phyloP scores from a whole-genome alignment of 2,797 vertebrate genomes.

The Eupleurogrammus muticus region DNA sequence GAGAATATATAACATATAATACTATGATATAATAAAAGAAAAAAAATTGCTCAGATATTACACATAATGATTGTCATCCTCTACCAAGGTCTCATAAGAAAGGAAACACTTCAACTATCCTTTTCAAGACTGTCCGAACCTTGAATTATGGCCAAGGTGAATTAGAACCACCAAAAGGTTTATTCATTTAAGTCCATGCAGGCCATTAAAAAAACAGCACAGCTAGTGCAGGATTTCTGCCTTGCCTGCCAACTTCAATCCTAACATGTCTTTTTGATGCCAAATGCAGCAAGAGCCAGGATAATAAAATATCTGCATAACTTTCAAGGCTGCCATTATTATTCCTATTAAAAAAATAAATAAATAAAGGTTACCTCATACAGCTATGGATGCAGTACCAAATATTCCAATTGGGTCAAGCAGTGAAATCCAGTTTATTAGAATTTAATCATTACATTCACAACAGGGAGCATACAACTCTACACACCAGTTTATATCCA shows the following conservation, averaged over 20 bases:
- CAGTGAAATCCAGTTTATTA: neutral
- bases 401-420: neutral
- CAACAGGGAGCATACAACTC: neutral
- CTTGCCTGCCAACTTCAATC: too few relatives aligned
- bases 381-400: neutral
- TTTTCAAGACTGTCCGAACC: too few relatives aligned
- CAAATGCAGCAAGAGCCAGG: neutral
- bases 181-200: neutral
- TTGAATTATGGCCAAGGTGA: too few relatives aligned
- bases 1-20: neutral
- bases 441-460: neutral
- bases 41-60: too few relatives aligned
- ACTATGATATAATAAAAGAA: too few relatives aligned
- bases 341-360: too few relatives aligned
- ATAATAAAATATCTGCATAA: neutral
- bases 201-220: neutral
- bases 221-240: neutral
- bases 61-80: too few relatives aligned
- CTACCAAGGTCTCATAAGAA: too few relatives aligned
- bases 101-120: too few relatives aligned
- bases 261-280: too few relatives aligned
- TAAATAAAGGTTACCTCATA: too few relatives aligned
- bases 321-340: neutral
- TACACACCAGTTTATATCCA: neutral
- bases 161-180: too few relatives aligned